These are phyloP conservation scores for Drosophila simulans DNA, from an alignment of 1,140 invertebrate genomes.

Conservation along the genomic window DNA sequence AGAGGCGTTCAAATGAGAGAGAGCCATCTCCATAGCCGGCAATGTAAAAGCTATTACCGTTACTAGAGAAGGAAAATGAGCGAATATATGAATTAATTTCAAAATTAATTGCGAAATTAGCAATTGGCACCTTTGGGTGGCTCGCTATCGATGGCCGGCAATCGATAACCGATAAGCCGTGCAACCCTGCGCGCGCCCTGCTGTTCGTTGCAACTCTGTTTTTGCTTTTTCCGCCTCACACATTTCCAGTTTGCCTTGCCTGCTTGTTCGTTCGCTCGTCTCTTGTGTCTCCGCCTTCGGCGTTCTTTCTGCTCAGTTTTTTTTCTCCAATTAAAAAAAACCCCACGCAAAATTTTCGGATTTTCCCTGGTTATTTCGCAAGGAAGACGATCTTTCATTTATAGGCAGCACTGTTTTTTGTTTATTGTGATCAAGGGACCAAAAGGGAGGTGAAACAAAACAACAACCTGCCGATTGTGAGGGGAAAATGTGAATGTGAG, in stretches of 20 bases:
- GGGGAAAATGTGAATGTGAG: conserved; percentile 48
- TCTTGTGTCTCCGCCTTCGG: conserved; percentile 57
- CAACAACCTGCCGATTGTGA: conserved; percentile 43
- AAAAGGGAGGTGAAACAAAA: conserved; percentile 26
- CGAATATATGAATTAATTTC: neutral
- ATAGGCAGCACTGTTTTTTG: conserved; percentile 9
- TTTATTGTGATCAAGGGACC: conserved; percentile 27
- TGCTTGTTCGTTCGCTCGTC: conserved; percentile 60
- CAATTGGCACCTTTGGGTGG: conserved; percentile 1
- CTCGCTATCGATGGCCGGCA: conserved; percentile 43
- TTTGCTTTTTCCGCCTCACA: conserved; percentile 78
- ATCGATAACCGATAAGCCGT: conserved; percentile 43
- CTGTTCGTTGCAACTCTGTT: conserved; percentile 74
- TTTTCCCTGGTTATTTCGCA: conserved; percentile 36
- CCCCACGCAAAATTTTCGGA: conserved; percentile 50
- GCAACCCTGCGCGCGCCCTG: conserved; percentile 68
- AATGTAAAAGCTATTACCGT: neutral
- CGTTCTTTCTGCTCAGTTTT: conserved; percentile 67
- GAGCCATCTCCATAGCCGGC: conserved; percentile 23
- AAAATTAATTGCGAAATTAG: conserved; percentile 2
- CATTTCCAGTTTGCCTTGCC: conserved; percentile 80
- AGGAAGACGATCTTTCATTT: conserved; percentile 25
- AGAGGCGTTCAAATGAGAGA: conserved; percentile 45
- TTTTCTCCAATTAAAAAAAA: conserved; percentile 47
- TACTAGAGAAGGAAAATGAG: neutral